Evolutionary conservation across 2,113 vertebrate species (phyloP), one percentile per base, ranked within the genome.

Genomic region (Centropristis striata): DNA sequence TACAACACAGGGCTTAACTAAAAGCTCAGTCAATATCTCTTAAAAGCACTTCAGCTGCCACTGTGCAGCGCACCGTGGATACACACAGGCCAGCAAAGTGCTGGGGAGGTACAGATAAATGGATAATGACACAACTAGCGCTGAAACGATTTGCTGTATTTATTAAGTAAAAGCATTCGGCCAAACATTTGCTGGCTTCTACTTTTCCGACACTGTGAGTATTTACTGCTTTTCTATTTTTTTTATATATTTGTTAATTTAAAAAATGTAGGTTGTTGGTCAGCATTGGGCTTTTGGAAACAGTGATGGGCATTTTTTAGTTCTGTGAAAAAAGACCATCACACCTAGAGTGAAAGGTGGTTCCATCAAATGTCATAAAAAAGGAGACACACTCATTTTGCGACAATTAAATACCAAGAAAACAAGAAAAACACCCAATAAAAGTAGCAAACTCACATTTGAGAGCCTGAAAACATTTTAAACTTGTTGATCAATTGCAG

Each of bases 21-120:
- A 82, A 79, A 86, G 78, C 86, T 86, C 67, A 53, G 69, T 81
- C 83, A 78, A 74, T 87, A 88, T 88, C 84, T 79, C 73, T 81
- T 84, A 72, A 85, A 87, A 79, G 84, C 82, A 59, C 70, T 60
- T 86, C 25, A 85, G 65, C 67, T 70, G 37, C n/a, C 63, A 12
- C 53, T 50, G 49, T 75, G 66, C 74, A 47, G 66, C 63, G 44
- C 59, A 49, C 27, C 49, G 23, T 55, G 55, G 53, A 68, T 54
- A 59, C 27, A 78, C 37, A 15, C 46, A 60, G 46, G 46, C 57
- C 58, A 66, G 49, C 13, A 53, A 63, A 41, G 28, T 51, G 53
- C 44, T 41, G 23, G 44, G 14, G 39, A 69, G 57, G 55, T 41
- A 46, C 32, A 36, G 18, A 57, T 37, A 21, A 71, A 63, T 44